Evolutionary conservation across 2,113 vertebrate genomes (phyloP).

Genomic region (Parotia lawesii): DNA sequence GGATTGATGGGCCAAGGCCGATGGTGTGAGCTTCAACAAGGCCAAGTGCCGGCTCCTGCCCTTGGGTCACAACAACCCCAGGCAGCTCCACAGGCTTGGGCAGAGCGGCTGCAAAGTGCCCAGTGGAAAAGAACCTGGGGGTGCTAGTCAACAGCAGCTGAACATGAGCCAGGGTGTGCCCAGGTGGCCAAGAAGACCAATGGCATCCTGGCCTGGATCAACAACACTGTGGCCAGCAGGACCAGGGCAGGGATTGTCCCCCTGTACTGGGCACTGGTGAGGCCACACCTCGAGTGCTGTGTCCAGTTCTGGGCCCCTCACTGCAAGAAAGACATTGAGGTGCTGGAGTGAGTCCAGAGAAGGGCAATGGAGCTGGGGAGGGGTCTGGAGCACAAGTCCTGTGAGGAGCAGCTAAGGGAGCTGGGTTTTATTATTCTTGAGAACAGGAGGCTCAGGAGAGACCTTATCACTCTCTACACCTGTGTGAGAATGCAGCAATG

Average conservation of each 20-base stretch:
- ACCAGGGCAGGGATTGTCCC: neutral
- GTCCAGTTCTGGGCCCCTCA: neutral
- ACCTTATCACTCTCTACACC: neutral
- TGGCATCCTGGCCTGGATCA: neutral
- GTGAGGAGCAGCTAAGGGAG: neutral
- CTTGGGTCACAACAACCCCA: neutral
- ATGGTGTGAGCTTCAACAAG: neutral
- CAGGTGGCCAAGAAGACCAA: neutral
- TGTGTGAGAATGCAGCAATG: too few relatives aligned
- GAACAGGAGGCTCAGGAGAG: neutral
- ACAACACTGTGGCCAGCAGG: neutral
- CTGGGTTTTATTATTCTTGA: neutral
- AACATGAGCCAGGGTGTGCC: neutral
- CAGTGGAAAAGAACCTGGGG: neutral
- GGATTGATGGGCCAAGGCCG: neutral
- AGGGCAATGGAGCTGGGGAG: fast-evolving
- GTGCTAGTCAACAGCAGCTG: neutral
- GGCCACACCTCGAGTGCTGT: neutral
- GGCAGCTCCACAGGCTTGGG: neutral
- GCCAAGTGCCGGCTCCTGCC: neutral
- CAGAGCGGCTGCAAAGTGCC: neutral
- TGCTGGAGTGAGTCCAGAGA: neutral
- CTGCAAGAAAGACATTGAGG: fast-evolving
- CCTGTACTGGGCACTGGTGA: neutral
- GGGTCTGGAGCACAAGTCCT: neutral